These are phyloP conservation scores for Ichneumon xanthorius DNA, from an alignment of 2,888 invertebrate species.

Conservation along the genomic window DNA sequence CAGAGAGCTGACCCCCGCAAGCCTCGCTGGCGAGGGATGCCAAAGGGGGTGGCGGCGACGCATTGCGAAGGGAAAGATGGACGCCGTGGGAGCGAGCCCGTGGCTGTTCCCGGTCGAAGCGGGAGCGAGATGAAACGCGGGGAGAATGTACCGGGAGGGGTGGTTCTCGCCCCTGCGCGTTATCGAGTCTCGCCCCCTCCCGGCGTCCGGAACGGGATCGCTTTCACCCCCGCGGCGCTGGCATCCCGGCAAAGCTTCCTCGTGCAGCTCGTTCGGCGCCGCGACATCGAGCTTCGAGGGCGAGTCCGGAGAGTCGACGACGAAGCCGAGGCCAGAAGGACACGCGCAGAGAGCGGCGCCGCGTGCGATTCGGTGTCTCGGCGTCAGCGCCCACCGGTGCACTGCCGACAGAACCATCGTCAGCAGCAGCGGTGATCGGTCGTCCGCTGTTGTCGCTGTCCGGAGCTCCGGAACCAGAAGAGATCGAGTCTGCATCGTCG, in stretches of 20 bases:
- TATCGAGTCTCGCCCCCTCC: conserved; percentile 78
- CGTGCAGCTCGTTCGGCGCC: conserved; percentile 73
- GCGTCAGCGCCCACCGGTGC: conserved; percentile 86
- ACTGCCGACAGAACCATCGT: conserved; percentile 84
- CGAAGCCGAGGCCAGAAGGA: conserved; percentile 64
- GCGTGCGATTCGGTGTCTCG: conserved; percentile 85
- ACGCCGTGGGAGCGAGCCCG: conserved; percentile 57
- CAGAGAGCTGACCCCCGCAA: conserved; percentile 62
- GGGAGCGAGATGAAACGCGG: conserved; percentile 53
- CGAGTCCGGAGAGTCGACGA: conserved; percentile 81
- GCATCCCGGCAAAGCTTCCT: conserved; percentile 58
- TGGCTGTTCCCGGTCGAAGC: conserved; percentile 29
- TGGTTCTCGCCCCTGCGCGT: conserved; percentile 81
- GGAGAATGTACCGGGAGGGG: conserved; percentile 72
- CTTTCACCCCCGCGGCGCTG: conserved; percentile 59
- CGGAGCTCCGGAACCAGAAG: conserved; percentile 44
- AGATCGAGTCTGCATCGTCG: conserved; percentile 43
- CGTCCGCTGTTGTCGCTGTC: conserved; percentile 60
- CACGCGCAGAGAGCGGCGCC: conserved; percentile 85
- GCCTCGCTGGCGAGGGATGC: conserved; percentile 59
- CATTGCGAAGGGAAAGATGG: conserved; percentile 61
- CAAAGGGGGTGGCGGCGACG: conserved; percentile 63
- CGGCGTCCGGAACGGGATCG: conserved; percentile 67
- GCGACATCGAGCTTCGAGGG: conserved; percentile 79
- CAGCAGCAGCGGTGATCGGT: conserved; percentile 67